Conservation (phyloP, 2,113 vertebrate species). For the Erythrocebus patas region DNA sequence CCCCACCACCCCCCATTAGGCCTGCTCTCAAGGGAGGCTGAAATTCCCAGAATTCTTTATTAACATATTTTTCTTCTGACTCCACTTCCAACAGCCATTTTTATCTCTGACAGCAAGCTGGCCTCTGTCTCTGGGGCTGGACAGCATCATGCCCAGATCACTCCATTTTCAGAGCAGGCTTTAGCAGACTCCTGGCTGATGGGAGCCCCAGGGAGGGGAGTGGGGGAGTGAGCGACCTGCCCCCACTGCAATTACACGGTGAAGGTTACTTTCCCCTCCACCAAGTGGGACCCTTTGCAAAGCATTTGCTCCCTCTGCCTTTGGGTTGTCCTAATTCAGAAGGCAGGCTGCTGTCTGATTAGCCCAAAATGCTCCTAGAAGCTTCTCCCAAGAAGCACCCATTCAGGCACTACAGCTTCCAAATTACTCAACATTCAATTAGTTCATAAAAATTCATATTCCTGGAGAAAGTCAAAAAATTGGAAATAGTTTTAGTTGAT, state of each 20-base stretch:
- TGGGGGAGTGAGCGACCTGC: rapidly evolving
- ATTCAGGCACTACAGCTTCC: neutral
- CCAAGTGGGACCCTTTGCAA: neutral
- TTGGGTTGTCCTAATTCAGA: neutral
- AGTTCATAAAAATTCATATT: neutral
- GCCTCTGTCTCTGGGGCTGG: conserved; percentile 25
- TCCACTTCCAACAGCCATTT: neutral
- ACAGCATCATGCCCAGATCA: neutral
- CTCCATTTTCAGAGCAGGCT: neutral
- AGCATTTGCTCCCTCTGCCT: neutral
- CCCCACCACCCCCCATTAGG: neutral
- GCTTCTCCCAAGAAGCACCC: neutral
- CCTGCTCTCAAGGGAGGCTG: neutral
- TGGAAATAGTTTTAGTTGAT: neutral
- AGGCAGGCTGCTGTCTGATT: neutral
- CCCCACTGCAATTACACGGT: neutral
- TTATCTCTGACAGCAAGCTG: conserved; percentile 58
- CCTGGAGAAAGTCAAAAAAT: neutral
- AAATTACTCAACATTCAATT: neutral
- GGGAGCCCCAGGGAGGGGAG: neutral
- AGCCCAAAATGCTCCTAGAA: neutral
- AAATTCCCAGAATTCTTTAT: conserved; percentile 58
- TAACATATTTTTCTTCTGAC: conserved; percentile 22
- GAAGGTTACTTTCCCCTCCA: no score
- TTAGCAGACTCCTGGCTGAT: neutral